Base-by-base conservation (phyloP, 2,888 invertebrate genomes). In the Rambutsinella grinnellia region DNA sequence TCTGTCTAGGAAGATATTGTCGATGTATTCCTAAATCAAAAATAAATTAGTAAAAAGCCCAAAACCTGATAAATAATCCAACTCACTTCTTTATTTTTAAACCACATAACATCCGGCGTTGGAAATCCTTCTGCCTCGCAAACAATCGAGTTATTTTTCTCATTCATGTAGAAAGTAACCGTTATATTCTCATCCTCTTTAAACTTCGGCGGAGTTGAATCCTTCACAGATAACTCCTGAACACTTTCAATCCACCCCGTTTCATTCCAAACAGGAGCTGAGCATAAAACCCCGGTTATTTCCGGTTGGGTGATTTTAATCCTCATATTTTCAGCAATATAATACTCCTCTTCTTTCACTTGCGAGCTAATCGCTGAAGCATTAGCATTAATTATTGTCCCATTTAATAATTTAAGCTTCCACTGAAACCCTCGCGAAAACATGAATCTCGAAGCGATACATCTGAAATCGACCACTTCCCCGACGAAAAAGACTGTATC, bases 251-350 rank as follows among this genome's bases (percentile, higher is more conserved):
- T 62, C 75, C 75, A 79, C 28, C 47, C 28, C 10, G 75, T 70
- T 58, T 79, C 76, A 68, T 80, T 80, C 80, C 80, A 80, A 1
- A 80, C 51, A 6, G 78, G 80, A 15, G 75, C 76, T 6, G 23
- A 62, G 17, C 80, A 80, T 1, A 77, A 46, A 27, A 80, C 28
- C 5, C 63, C 23, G 8, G 27, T 2, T 27, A 80, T 75, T n/a
- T 71, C 63, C 27, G 77, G 61, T 19, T 60, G 15, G 3, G 75
- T 47, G n/a, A 80, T 71, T 21, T 67, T 28, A 8, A 79, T 65
- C 19, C 19, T 60, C 21, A 68, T 66, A 19, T 78, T 53, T 27
- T 76, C 76, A 8, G 67, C 70, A 21, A 78, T 62, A n/a, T 58
- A 65, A 15, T 28, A 54, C 3, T 53, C 71, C 2, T 61, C 66